These are phyloP conservation scores for Arctocebus calabarensis DNA, from an alignment of 2,797 vertebrate species.

Conservation along the genomic window DNA sequence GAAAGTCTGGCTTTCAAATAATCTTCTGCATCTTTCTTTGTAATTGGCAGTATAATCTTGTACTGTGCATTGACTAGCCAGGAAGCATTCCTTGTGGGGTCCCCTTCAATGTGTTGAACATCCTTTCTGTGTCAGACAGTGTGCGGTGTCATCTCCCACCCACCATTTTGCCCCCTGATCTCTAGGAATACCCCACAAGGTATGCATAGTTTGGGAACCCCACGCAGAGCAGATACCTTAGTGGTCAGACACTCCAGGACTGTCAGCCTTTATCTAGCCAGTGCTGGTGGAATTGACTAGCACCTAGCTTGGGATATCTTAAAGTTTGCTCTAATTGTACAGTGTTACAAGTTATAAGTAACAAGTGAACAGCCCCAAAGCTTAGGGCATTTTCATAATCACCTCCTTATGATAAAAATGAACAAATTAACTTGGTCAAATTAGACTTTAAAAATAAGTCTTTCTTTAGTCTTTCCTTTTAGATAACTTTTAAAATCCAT, in stretches of 20 bases:
- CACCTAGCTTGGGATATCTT: background rate
- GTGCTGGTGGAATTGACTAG: background rate
- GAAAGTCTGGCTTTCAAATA: background rate
- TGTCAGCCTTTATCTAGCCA: background rate
- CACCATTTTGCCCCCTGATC: accelerated
- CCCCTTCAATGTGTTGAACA: background rate
- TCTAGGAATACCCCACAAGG: background rate
- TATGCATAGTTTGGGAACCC: background rate
- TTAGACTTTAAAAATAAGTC: background rate
- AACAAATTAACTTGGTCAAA: background rate
- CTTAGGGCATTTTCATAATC: background rate
- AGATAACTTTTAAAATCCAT: background rate
- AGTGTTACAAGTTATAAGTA: background rate
- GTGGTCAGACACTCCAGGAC: background rate
- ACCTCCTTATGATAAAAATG: background rate
- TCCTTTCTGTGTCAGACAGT: background rate
- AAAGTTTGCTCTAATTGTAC: background rate
- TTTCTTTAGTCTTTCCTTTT: background rate
- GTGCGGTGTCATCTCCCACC: background rate
- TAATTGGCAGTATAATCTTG: background rate
- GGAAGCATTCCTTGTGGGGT: background rate
- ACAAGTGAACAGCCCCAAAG: background rate
- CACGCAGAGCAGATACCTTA: background rate
- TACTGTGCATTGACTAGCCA: background rate
- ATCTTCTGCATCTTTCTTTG: background rate